Percentiles rank a stretch among this genome's conserved stretches.
Conservation (phyloP, 2,797 vertebrate species). For the Heterohyrax brucei region DNA sequence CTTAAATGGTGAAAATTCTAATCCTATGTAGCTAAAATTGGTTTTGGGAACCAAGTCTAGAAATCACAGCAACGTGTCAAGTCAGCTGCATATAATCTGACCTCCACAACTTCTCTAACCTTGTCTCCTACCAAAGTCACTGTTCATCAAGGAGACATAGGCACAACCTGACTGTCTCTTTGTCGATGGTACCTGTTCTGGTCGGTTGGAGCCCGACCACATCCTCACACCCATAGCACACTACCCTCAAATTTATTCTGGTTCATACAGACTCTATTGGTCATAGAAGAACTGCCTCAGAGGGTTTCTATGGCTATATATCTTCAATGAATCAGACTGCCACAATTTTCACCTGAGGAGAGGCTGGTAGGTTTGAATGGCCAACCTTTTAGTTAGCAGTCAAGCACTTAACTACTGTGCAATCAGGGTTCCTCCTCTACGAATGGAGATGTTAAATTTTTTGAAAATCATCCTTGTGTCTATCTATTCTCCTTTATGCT, state of each 20-base stretch:
- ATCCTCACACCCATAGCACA: neutral
- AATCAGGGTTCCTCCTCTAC: no score
- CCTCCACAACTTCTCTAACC: neutral
- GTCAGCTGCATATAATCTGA: neutral
- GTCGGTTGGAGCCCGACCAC: neutral
- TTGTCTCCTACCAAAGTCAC: neutral
- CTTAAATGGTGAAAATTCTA: neutral
- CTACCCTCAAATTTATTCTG: no score
- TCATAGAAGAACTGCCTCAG: no score
- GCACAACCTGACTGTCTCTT: neutral
- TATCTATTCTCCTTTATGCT: neutral
- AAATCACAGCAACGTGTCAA: neutral
- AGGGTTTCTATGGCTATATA: no score
- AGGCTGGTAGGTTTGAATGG: no score
- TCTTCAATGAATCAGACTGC: no score
- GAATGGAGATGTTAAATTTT: neutral
- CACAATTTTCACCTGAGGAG: no score
- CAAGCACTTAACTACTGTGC: no score
- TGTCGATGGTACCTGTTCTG: neutral
- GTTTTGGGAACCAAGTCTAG: neutral
- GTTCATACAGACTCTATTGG: no score
- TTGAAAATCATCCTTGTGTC: slow-evolving; percentile 5
- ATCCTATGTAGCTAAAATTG: neutral
- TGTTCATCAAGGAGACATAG: neutral
- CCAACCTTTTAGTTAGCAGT: no score